Evolutionary conservation across 2,888 invertebrate species (phyloP), one percentile per base, ranked within the genome.

Genomic region (Phyto melanocephala): DNA sequence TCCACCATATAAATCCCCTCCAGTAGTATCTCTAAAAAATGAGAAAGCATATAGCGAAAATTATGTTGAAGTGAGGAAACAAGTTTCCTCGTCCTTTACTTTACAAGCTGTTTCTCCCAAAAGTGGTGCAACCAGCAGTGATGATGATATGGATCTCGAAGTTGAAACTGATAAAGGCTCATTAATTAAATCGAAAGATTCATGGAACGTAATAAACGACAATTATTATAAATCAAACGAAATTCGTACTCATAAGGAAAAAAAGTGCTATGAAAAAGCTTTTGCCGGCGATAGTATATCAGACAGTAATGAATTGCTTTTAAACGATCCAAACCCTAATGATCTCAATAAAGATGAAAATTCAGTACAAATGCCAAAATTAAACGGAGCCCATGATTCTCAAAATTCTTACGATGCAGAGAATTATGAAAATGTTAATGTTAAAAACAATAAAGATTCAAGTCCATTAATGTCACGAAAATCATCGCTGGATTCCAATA

Each of bases 311-410:
- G 60, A 63, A 11, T 22, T n/a, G 1, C 7, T 24, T 11, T 37
- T n/a, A 17, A 47, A 60, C 22, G 15, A 42, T 54, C 13, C 1
- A 2, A 28, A 33, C 22, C 5, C 5, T 8, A 24, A 24, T 22
- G n/a, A 70, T 17, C 1, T 35, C 42, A 37, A 37, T 10, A 28
- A 45, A n/a, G 24, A 62, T 7, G 33, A 58, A 13, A 42, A 24
- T 17, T 11, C 11, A 10, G 35, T 42, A 10, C 10, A 42, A 1
- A 20, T 56, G n/a, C 54, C 65, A 7, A 81, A 78, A 63, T 11
- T 83, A 54, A 84, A 84, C 78, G 84, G 84, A 11, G 77, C 77
- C 42, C 67, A 77, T 52, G 28, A 63, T 20, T 37, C 71, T 20
- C 40, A 63, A 28, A 52, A 50, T 3, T 10, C 24, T 10, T 40